Evolutionary conservation across 1,140 invertebrate genomes (phyloP).

Genomic region (Zaprionus inermis): DNA sequence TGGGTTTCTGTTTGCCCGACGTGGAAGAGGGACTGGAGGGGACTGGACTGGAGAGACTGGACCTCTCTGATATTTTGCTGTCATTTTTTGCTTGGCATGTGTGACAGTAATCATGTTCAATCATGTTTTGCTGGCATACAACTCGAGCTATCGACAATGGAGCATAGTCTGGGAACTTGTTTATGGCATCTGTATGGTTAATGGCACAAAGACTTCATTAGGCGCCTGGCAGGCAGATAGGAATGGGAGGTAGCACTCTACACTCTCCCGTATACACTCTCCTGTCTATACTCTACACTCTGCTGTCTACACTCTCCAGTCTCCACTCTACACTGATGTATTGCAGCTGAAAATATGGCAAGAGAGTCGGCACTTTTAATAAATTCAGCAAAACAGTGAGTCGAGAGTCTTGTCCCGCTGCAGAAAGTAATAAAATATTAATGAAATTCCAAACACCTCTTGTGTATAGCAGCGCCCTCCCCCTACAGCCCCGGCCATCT

Average conservation of each 20-base stretch:
- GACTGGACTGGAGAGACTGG: conserved; percentile 5
- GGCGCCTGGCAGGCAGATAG: not conserved
- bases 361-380: no score
- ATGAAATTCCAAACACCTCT: conserved; percentile 84
- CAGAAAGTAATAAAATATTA: conserved; percentile 83
- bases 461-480: conserved; percentile 49
- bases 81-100: conserved; percentile 39
- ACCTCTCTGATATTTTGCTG: conserved; percentile 39
- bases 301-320: not conserved
- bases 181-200: conserved; percentile 39
- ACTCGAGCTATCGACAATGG: conserved; percentile 30
- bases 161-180: conserved; percentile 30
- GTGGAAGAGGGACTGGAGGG: not conserved
- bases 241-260: not conserved
- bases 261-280: not conserved
- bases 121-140: conserved; percentile 52
- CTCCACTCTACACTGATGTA: not conserved
- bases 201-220: conserved; percentile 52
- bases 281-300: not conserved
- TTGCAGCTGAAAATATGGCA: no score
- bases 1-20: not conserved
- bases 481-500: conserved; percentile 26
- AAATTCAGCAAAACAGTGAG: conserved; percentile 61
- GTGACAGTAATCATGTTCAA: conserved; percentile 59
- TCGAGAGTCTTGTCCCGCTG: conserved; percentile 16